phyloP scores from a whole-genome alignment of 2,888 invertebrate genomes.

The Caenorhabditis sinica region DNA sequence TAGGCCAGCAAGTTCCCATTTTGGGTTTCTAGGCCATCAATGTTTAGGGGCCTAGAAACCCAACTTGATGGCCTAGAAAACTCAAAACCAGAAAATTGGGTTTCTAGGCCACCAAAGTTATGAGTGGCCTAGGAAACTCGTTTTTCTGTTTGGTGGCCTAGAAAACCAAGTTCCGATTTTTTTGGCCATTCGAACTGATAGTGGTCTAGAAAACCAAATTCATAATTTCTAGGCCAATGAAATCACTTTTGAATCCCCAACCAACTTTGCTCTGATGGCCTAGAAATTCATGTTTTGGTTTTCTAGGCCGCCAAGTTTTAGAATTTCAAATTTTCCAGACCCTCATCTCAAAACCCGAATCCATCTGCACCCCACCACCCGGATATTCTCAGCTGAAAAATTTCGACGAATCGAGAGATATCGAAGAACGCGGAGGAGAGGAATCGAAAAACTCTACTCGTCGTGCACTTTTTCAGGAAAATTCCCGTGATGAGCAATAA shows the following conservation, averaged over 20 bases:
- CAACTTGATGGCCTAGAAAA: conserved; percentile 38
- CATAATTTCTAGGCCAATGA: not conserved
- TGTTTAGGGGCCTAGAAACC: no score
- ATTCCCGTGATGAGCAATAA: not conserved
- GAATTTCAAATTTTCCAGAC: conserved; percentile 40
- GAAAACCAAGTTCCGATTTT: conserved; percentile 10
- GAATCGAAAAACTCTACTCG: conserved; percentile 1
- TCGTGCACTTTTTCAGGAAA: not conserved
- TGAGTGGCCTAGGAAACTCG: no score
- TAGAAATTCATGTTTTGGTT: not conserved
- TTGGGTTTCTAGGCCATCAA: no score
- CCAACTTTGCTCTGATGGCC: not conserved
- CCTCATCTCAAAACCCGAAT: conserved; percentile 3
- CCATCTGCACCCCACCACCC: conserved; percentile 39
- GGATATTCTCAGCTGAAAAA: conserved; percentile 29
- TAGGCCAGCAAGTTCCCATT: no score
- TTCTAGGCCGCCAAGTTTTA: not conserved
- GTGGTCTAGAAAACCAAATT: not conserved
- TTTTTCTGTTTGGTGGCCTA: conserved; percentile 21
- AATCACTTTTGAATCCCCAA: no score
- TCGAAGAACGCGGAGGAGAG: no score
- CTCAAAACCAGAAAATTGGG: no score
- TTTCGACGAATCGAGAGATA: not conserved
- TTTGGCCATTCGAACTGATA: not conserved
- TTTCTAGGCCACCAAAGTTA: no score